Conservation (phyloP, 2,888 invertebrate genomes). For the Drosophila yooni region DNA sequence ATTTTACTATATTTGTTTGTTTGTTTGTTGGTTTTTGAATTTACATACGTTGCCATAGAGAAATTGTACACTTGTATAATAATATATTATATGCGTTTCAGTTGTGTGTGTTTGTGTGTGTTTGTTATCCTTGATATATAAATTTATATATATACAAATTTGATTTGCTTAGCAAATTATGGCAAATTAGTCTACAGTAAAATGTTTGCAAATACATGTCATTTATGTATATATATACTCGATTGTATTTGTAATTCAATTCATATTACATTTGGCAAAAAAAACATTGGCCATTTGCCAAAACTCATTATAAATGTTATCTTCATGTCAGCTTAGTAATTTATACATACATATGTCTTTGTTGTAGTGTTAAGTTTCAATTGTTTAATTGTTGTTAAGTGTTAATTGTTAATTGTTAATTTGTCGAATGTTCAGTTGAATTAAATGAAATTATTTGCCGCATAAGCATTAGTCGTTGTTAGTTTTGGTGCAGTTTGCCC, state of each 20-base stretch:
- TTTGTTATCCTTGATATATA: slow-evolving; percentile 24
- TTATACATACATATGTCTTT: slow-evolving; percentile 15
- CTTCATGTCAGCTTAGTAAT: slow-evolving; percentile 33
- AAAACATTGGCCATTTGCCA: slow-evolving; percentile 15
- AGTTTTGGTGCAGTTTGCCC: slow-evolving; percentile 44
- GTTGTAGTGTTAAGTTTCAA: neutral
- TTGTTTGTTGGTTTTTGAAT: slow-evolving; percentile 39
- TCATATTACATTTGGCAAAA: slow-evolving; percentile 31
- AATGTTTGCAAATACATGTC: slow-evolving; percentile 37
- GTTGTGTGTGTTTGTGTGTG: slow-evolving; percentile 17
- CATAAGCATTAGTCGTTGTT: slow-evolving; percentile 56
- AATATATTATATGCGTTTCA: slow-evolving; percentile 72
- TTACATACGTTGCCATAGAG: slow-evolving; percentile 47
- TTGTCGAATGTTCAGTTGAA: slow-evolving; percentile 2
- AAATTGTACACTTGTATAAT: slow-evolving; percentile 66
- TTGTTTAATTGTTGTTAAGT: slow-evolving; percentile 1
- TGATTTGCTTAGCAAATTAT: slow-evolving; percentile 82
- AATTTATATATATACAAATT: slow-evolving; percentile 40
- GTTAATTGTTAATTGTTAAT: slow-evolving; percentile 15
- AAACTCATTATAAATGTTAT: slow-evolving; percentile 22
- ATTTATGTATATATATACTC: neutral
- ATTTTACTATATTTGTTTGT: slow-evolving; percentile 50
- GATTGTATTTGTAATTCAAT: slow-evolving; percentile 31
- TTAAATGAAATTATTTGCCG: slow-evolving; percentile 23
- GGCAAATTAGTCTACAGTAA: slow-evolving; percentile 74